Evolutionary conservation across 2,888 invertebrate species (phyloP).

Genomic region (Odiellus spinosus): DNA sequence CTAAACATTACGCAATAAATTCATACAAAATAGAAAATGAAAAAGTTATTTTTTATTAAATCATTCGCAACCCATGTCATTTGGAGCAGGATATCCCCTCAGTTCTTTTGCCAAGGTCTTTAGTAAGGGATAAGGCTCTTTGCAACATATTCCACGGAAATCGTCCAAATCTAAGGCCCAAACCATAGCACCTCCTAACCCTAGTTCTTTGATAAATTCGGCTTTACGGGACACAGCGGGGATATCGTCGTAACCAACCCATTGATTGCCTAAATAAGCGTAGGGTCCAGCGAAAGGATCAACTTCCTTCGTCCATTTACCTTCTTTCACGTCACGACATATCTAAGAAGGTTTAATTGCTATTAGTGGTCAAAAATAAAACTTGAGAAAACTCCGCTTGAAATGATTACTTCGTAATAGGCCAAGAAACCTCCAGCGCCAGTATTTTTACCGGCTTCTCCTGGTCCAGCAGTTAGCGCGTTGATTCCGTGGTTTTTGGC

Average conservation of each 20-base stretch:
- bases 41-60: too few relatives aligned
- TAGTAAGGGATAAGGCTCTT: slow-evolving; percentile 3
- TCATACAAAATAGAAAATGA: too few relatives aligned
- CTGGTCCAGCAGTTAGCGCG: slow-evolving; percentile 49
- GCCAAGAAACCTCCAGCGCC: slow-evolving; percentile 58
- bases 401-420: slow-evolving; percentile 41
- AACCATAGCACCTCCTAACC: slow-evolving; percentile 54
- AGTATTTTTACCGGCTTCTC: slow-evolving; percentile 53
- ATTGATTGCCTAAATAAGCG: slow-evolving; percentile 14
- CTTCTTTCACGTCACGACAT: slow-evolving; percentile 33
- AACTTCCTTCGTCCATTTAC: slow-evolving; percentile 5
- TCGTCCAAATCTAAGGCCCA: slow-evolving; percentile 67
- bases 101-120: slow-evolving; percentile 6
- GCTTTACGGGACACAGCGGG: slow-evolving; percentile 9
- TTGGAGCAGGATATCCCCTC: slow-evolving; percentile 13
- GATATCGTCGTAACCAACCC: slow-evolving; percentile 18
- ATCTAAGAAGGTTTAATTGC: too few relatives aligned
- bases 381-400: too few relatives aligned
- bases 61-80: not conserved
- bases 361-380: too few relatives aligned
- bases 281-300: slow-evolving; percentile 7
- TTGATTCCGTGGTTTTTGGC: slow-evolving; percentile 47
- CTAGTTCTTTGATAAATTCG: slow-evolving; percentile 39
- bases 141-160: slow-evolving; percentile 34
- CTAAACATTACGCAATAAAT: too few relatives aligned